Percentiles rank a stretch among this genome's conserved stretches.
phyloP scores from a whole-genome alignment of 2,797 vertebrate genomes.

The Poeciliopsis gracilis region DNA sequence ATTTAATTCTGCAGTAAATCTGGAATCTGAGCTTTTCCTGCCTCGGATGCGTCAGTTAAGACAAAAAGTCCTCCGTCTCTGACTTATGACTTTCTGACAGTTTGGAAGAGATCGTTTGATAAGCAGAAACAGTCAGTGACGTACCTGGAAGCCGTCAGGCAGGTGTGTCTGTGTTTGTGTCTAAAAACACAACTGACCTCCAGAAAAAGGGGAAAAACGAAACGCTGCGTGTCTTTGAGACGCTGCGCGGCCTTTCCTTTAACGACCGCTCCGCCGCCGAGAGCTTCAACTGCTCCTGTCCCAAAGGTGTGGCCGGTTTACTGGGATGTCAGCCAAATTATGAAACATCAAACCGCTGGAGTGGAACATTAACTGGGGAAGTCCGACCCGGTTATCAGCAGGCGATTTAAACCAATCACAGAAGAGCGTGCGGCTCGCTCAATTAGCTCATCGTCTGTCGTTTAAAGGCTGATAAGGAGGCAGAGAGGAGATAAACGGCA shows the following conservation, averaged over 20 bases:
- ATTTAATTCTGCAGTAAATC: constrained; percentile 30
- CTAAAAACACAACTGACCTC: constrained; percentile 33
- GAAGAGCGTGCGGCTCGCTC: constrained; percentile 38
- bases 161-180: constrained; percentile 51
- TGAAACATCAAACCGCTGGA: constrained; percentile 77
- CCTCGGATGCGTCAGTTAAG: background rate
- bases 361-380: constrained; percentile 83
- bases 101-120: constrained; percentile 69
- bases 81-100: constrained; percentile 44
- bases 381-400: constrained; percentile 59
- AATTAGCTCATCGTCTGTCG: constrained; percentile 35
- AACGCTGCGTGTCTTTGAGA: constrained; percentile 62
- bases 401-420: constrained; percentile 37
- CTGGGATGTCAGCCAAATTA: constrained; percentile 68
- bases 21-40: constrained; percentile 21
- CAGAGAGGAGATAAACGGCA: constrained; percentile 24
- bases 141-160: constrained; percentile 46
- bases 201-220: constrained; percentile 37
- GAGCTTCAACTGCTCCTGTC: constrained; percentile 60
- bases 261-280: constrained; percentile 28
- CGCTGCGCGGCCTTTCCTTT: background rate
- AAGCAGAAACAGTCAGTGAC: constrained; percentile 62
- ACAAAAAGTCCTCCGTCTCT: background rate
- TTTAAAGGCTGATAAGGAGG: constrained; percentile 55
- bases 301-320: constrained; percentile 70